Evolutionary conservation across 2,113 vertebrate species (phyloP), one percentile per base, ranked within the genome.

Genomic region (Danionella cerebrum): DNA sequence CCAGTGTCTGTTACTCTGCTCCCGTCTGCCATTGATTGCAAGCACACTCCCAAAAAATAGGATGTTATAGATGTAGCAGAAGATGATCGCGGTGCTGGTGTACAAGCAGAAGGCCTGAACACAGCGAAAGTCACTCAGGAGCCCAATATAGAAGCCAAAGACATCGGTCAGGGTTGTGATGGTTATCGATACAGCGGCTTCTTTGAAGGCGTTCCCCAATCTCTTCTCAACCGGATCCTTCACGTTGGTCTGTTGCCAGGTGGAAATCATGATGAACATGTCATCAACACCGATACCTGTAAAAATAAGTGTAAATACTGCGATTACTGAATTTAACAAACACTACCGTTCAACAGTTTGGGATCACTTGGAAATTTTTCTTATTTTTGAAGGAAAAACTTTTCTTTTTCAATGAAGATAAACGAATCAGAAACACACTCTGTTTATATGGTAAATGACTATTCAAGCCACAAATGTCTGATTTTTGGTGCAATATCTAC

Each of bases 251-350:
- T 86, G 85, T 51, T 90, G 88, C 91, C 91, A 94, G 76, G 84
- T 82, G 45, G 91, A 85, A 4, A 94, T 77, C 85, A 93, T 82
- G 42, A 94, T 87, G 74, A 94, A 94, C 90, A 93, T 91, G 77
- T 92, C 90, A 80, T 93, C 90, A 2, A 94, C 83, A 0, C 90
- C 90, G 69, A 93, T 88, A 45, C 91, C 91, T 94, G 69, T 48
- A 33, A 51, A 36, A 64, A 51, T 25, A 45, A 24, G 6, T n/a
- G n/a, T n/a, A n/a, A n/a, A n/a, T n/a, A n/a, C n/a, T n/a, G n/a
- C n/a, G n/a, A n/a, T n/a, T n/a, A n/a, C n/a, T n/a, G n/a, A n/a
- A n/a, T n/a, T n/a, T n/a, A n/a, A n/a, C n/a, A n/a, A n/a, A n/a
- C n/a, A n/a, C n/a, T n/a, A n/a, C n/a, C n/a, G n/a, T n/a, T n/a